Evolutionary conservation across 2,888 invertebrate genomes (phyloP).

Genomic region (Lysandra coridon): DNA sequence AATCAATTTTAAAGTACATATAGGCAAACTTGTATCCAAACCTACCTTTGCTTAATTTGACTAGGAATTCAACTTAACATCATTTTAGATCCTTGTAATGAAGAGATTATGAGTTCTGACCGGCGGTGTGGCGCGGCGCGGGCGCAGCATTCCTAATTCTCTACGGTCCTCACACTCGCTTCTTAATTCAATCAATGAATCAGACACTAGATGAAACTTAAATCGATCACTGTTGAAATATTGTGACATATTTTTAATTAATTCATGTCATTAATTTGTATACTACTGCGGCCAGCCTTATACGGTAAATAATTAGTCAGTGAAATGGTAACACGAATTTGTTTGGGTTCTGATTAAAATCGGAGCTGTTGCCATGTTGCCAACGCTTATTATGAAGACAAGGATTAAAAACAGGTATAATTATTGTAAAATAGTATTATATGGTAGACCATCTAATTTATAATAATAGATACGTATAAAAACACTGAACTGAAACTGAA

Average conservation of each 20-base stretch:
- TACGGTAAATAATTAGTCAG: neutral
- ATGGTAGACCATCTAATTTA: too few relatives aligned
- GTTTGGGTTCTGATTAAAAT: neutral
- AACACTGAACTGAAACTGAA: too few relatives aligned
- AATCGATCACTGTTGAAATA: neutral
- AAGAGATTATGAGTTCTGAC: conserved; percentile 60
- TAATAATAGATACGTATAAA: too few relatives aligned
- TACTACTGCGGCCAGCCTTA: neutral
- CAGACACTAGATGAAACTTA: neutral
- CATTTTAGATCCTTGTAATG: conserved; percentile 50
- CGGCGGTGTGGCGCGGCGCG: conserved; percentile 48
- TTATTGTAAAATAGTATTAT: too few relatives aligned
- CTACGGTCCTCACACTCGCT: conserved; percentile 56
- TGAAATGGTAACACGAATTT: neutral
- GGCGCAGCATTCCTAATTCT: conserved; percentile 69
- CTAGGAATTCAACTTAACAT: neutral
- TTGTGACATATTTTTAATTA: neutral
- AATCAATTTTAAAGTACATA: too few relatives aligned
- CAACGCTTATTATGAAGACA: too few relatives aligned
- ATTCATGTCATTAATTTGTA: neutral
- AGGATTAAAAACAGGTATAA: too few relatives aligned
- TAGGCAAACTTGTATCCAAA: too few relatives aligned
- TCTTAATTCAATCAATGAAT: conserved; percentile 68
- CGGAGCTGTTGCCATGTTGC: neutral
- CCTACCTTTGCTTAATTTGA: neutral